Percentiles rank a stretch among this genome's conserved stretches.
Evolutionary conservation across 2,888 invertebrate genomes (phyloP).

Genomic region (Meta bourneti): DNA sequence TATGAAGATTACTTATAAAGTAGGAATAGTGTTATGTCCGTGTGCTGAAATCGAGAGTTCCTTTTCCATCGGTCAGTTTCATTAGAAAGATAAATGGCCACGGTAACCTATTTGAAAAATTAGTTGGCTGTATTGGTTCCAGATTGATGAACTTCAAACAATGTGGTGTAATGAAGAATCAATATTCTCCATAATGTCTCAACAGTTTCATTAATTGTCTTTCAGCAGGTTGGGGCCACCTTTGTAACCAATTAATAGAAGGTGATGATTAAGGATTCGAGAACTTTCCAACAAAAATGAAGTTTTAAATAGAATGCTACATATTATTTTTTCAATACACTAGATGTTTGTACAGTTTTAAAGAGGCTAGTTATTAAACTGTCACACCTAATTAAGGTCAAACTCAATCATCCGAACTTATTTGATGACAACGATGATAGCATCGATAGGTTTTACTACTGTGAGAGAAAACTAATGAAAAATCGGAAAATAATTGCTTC

Average conservation of each 20-base stretch:
- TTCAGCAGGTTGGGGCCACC: background rate
- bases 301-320: no score
- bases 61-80: background rate
- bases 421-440: background rate
- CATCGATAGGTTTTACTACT: background rate
- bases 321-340: background rate
- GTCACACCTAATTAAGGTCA: background rate
- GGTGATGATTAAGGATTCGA: no score
- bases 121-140: background rate
- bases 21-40: background rate
- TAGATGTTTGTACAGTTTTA: background rate
- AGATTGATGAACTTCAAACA: background rate
- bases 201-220: background rate
- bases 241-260: background rate
- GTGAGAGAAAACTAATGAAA: background rate
- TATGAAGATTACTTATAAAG: slow-evolving; percentile 21
- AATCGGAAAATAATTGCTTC: no score
- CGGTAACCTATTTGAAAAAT: background rate
- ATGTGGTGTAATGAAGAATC: background rate
- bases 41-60: slow-evolving; percentile 1
- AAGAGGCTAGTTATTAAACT: background rate
- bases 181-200: background rate
- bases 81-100: slow-evolving; percentile 11
- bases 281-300: no score
- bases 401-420: background rate